These are phyloP conservation scores for Ferdinandea cuprea DNA, from an alignment of 2,888 invertebrate genomes.

Conservation along the genomic window DNA sequence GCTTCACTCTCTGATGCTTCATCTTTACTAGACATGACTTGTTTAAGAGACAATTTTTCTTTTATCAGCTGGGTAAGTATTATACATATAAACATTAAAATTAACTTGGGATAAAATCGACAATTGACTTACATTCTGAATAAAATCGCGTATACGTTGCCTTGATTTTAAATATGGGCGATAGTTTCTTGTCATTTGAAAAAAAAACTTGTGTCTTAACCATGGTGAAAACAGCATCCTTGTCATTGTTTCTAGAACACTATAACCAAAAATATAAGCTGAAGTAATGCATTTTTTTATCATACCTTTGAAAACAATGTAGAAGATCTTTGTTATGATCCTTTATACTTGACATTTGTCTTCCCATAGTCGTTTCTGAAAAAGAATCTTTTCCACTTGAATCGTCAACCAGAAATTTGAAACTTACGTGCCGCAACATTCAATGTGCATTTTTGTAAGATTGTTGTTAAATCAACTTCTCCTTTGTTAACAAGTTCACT, in stretches of 20 bases:
- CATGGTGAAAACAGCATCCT: slow-evolving; percentile 80
- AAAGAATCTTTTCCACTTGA: background rate
- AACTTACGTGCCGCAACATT: slow-evolving; percentile 80
- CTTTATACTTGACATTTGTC: slow-evolving; percentile 75
- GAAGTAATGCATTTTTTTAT: background rate
- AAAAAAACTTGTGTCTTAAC: slow-evolving; percentile 76
- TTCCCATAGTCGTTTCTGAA: slow-evolving; percentile 81
- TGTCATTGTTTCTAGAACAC: slow-evolving; percentile 79
- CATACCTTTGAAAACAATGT: slow-evolving; percentile 79
- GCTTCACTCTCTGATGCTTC: slow-evolving; percentile 53
- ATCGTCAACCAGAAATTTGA: background rate
- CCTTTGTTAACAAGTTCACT: slow-evolving; percentile 73
- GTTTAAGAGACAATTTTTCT: slow-evolving; percentile 76
- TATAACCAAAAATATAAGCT: slow-evolving; percentile 42
- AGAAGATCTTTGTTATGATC: slow-evolving; percentile 76
- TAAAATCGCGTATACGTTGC: slow-evolving; percentile 77
- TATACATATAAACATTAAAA: background rate
- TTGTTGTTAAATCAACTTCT: slow-evolving; percentile 77
- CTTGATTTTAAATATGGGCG: slow-evolving; percentile 77
- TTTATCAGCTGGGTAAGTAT: slow-evolving; percentile 76
- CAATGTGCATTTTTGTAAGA: slow-evolving; percentile 79
- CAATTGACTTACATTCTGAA: slow-evolving; percentile 77
- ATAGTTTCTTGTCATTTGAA: slow-evolving; percentile 76
- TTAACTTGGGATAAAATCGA: background rate
- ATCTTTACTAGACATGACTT: background rate